Evolutionary conservation across 2,113 vertebrate genomes (phyloP), one percentile per base, ranked within the genome.

Genomic region (Oreocharis arfaki): DNA sequence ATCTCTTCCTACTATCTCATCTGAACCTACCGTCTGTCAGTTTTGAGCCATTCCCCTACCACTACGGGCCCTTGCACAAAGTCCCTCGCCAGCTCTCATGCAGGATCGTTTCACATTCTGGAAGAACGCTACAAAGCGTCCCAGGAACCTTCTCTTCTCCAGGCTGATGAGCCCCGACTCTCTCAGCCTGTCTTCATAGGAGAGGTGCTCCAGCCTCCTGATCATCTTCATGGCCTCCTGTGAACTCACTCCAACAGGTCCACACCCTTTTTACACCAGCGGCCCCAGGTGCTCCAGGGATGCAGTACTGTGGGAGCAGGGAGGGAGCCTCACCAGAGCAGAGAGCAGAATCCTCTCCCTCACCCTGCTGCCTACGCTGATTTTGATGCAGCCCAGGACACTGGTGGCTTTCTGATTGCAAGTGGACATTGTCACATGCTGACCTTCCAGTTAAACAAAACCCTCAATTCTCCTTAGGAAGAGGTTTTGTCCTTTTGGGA

Each of bases 361-460:
- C 0, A 0, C 14, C 20, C 44, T 44, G 46, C 33, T 53, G n/a
- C 27, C 37, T 21, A 11, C 0, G 0, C 53, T 68, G 41, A 16
- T 69, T 42, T 76, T 6, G 47, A 35, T 35, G 55, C n/a, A 55
- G 39, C 11, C 21, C 47, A 35, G 30, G 69, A 41, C 13, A 53
- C 7, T 0, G 0, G 0, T 55, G n/a, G 17, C 20, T 41, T 32
- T 16, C 14, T 7, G 5, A 10, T 3, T 69, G 11, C 1, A 15
- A 60, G 20, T 5, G 17, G n/a, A 13, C 12, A 1, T 11, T 42
- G 6, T 16, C 1, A 0, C 41, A 16, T 8, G 12, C 6, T 28
- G 41, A 41, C 3, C 15, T 41, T 44, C n/a, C 7, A 11, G 20
- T 27, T 21, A 68, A 41, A 3, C 46, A 61, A 32, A 21, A 60